These are phyloP conservation scores for Drosophila anomalata DNA, from an alignment of 2,888 invertebrate genomes.

Conservation along the genomic window DNA sequence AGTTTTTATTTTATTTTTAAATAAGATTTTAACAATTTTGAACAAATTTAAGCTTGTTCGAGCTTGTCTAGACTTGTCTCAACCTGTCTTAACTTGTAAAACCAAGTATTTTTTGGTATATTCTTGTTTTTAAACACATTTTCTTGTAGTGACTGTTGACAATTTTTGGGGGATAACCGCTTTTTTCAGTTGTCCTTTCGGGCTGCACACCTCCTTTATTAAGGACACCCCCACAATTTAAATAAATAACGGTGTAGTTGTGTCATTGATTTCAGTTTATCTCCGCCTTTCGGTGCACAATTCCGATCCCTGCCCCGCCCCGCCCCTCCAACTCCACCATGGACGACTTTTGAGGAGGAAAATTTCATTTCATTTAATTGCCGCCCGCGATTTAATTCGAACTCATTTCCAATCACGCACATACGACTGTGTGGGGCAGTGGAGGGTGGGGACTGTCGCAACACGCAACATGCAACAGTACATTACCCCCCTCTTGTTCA, in stretches of 20 bases:
- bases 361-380: slow-evolving; percentile 58
- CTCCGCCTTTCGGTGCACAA: slow-evolving; percentile 10
- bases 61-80: too few species aligned
- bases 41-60: too few species aligned
- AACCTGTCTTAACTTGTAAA: too few species aligned
- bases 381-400: slow-evolving; percentile 57
- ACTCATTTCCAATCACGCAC: slow-evolving; percentile 60
- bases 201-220: slow-evolving; percentile 9
- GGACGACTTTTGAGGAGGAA: slow-evolving; percentile 25
- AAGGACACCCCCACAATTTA: background rate
- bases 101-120: too few species aligned
- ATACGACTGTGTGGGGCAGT: background rate
- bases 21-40: too few species aligned
- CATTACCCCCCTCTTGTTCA: background rate
- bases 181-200: slow-evolving; percentile 21
- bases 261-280: slow-evolving; percentile 61
- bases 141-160: background rate
- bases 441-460: slow-evolving; percentile 20
- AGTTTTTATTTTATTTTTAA: too few species aligned
- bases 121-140: background rate
- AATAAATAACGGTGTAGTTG: slow-evolving; percentile 28
- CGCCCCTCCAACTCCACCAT: background rate
- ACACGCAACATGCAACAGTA: slow-evolving; percentile 40
- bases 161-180: background rate
- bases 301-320: background rate